These are phyloP conservation scores for Neocloeon triangulifer DNA, from an alignment of 1,140 invertebrate genomes.

Conservation along the genomic window DNA sequence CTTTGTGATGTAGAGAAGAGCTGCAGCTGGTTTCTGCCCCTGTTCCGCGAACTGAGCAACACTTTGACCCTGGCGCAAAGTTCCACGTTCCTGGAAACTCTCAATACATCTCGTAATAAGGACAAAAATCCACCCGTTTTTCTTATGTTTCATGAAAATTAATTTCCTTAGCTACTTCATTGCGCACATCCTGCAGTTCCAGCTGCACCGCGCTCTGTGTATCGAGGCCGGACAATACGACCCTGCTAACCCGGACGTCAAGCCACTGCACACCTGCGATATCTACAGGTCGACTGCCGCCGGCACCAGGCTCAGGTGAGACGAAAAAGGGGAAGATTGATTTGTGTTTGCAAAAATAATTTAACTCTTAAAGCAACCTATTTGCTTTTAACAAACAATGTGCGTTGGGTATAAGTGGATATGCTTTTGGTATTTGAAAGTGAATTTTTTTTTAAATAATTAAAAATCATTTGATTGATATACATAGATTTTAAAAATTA, in stretches of 20 bases:
- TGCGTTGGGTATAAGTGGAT: too few relatives aligned
- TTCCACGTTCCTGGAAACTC: constrained; percentile 31
- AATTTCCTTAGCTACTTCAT: constrained; percentile 45
- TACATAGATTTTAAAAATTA: background rate
- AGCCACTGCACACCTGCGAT: constrained; percentile 30
- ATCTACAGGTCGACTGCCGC: constrained; percentile 24
- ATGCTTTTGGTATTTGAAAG: too few relatives aligned
- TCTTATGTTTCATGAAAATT: too few relatives aligned
- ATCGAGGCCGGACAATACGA: constrained; percentile 25
- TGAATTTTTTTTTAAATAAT: background rate
- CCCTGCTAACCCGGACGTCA: constrained; percentile 14
- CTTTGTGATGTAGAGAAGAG: constrained; percentile 13
- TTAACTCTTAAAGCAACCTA: too few relatives aligned
- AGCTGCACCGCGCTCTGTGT: constrained; percentile 37
- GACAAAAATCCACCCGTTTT: too few relatives aligned
- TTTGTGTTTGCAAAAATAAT: too few relatives aligned
- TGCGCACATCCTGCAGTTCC: constrained; percentile 30
- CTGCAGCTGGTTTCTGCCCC: constrained; percentile 18
- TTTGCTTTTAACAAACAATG: too few relatives aligned
- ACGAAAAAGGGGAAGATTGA: background rate
- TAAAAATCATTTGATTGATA: background rate
- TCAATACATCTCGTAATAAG: constrained; percentile 21
- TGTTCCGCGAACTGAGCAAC: constrained; percentile 19
- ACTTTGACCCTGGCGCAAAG: constrained; percentile 38
- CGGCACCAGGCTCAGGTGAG: constrained; percentile 16